Conservation (phyloP, 2,797 vertebrate genomes). For the Lepilemur septentrionalis region DNA sequence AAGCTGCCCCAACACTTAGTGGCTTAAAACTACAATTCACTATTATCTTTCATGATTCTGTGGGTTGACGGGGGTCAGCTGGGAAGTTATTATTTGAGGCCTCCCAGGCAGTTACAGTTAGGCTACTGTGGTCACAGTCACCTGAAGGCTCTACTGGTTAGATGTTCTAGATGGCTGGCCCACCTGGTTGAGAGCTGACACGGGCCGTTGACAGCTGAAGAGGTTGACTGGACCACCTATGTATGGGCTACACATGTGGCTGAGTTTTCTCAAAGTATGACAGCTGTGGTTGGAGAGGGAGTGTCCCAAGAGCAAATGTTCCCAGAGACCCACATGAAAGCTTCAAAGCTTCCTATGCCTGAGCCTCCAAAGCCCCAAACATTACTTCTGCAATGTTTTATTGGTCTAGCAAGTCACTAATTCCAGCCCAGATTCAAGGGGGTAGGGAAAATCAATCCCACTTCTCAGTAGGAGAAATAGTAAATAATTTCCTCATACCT, state of each 20-base stretch:
- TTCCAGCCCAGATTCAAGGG: background rate
- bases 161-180: background rate
- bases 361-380: background rate
- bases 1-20: background rate
- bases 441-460: background rate
- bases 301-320: background rate
- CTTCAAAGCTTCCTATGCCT: background rate
- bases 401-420: background rate
- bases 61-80: background rate
- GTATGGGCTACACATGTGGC: no score
- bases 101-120: background rate
- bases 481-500: background rate
- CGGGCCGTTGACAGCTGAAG: background rate
- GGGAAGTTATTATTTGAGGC: background rate
- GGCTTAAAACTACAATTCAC: background rate
- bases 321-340: background rate
- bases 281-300: background rate
- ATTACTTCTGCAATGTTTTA: background rate
- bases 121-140: no score
- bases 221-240: background rate
- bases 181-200: background rate
- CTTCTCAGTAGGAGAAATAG: background rate
- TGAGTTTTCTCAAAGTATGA: background rate
- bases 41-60: background rate
- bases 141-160: background rate